A percentile compares a stretch with the other conserved stretches of the same genome.
phyloP scores from a whole-genome alignment of 1,140 invertebrate species.

The Zaprionus vittiger region DNA sequence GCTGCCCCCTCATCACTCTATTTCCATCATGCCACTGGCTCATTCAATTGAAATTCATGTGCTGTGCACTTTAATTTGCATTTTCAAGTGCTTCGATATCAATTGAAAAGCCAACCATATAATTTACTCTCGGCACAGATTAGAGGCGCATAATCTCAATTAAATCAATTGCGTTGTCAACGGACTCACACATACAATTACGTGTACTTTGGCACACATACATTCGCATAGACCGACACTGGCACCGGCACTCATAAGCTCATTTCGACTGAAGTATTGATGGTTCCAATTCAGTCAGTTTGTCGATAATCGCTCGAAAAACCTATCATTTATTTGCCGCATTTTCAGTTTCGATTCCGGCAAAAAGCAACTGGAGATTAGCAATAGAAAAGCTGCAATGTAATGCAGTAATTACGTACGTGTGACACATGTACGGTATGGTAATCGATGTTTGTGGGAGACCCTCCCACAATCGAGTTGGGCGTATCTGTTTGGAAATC shows the following conservation, averaged over 20 bases:
- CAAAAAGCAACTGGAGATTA: neutral
- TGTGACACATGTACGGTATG: neutral
- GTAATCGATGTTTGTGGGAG: neutral
- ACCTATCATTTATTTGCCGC: neutral
- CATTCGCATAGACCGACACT: neutral
- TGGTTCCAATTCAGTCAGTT: slow-evolving; percentile 1
- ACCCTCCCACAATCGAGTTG: no score
- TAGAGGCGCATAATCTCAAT: slow-evolving; percentile 45
- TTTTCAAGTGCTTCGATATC: slow-evolving; percentile 25
- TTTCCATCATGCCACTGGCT: neutral
- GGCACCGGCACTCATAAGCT: slow-evolving; percentile 13
- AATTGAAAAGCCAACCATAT: slow-evolving; percentile 27
- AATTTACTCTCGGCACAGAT: slow-evolving; percentile 40
- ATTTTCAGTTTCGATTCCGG: neutral
- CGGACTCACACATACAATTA: slow-evolving; percentile 17
- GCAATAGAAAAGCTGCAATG: neutral
- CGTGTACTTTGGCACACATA: neutral
- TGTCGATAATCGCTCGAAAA: slow-evolving; percentile 1
- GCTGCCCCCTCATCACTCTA: neutral
- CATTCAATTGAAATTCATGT: slow-evolving; percentile 27
- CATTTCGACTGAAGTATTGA: slow-evolving; percentile 13
- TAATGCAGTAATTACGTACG: neutral
- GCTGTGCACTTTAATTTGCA: slow-evolving; percentile 46
- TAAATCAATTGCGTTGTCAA: slow-evolving; percentile 42
- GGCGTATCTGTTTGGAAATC: neutral